Conservation (phyloP, 2,113 vertebrate genomes). For the Platichthys stellatus region DNA sequence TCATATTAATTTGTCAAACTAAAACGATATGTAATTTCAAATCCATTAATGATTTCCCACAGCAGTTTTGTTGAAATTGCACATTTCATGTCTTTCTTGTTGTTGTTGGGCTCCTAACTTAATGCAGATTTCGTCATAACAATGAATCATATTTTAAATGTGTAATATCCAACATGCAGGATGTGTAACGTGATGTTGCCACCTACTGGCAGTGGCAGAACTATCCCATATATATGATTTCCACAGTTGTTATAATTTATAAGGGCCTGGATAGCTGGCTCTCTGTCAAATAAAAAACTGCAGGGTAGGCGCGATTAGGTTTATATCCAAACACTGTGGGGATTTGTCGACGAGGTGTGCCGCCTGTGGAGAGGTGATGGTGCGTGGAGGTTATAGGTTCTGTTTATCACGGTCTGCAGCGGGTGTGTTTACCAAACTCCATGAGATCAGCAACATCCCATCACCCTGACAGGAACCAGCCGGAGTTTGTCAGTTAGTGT, state of each 20-base stretch:
- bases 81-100: not conserved
- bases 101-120: not conserved
- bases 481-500: constrained; percentile 49
- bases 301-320: not conserved
- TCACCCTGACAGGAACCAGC: constrained; percentile 35
- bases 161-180: not conserved
- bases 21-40: not conserved
- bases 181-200: not conserved
- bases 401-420: constrained; percentile 35
- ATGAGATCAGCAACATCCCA: constrained; percentile 45
- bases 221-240: not conserved
- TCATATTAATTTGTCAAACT: not conserved
- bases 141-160: not conserved
- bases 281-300: not conserved
- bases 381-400: constrained; percentile 50
- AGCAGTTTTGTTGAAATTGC: not conserved
- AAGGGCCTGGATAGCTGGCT: not conserved
- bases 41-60: not conserved
- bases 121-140: not conserved
- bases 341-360: constrained; percentile 14
- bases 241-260: no score
- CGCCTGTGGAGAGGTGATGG: constrained; percentile 32
- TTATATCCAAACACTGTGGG: constrained; percentile 3
- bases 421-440: constrained; percentile 51
- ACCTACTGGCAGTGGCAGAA: not conserved